These are phyloP conservation scores for Cynoglossus semilaevis DNA, from an alignment of 2,113 vertebrate species.

Conservation along the genomic window DNA sequence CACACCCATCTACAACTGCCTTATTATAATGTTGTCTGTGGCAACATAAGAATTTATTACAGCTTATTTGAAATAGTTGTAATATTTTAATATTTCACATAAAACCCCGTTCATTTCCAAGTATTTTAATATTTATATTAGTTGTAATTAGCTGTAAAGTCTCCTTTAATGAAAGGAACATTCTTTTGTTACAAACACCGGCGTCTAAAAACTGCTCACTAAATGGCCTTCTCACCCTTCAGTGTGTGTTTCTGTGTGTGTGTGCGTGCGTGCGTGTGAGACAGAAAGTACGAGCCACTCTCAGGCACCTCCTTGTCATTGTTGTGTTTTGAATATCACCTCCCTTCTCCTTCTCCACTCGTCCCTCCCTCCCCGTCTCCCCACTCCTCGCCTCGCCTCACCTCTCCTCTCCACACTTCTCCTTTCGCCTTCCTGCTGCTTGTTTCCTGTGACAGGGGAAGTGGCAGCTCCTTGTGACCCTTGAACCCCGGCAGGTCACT, in stretches of 20 bases:
- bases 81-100: too few species aligned
- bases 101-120: too few species aligned
- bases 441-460: constrained; percentile 75
- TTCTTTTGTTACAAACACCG: too few species aligned
- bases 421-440: constrained; percentile 62
- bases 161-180: too few species aligned
- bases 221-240: too few species aligned
- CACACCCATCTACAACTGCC: too few species aligned
- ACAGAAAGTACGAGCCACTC: constrained; percentile 45
- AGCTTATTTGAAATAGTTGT: too few species aligned
- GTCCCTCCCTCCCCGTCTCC: constrained; percentile 27
- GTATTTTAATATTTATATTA: too few species aligned
- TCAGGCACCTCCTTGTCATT: constrained; percentile 65
- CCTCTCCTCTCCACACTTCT: constrained; percentile 36
- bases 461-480: constrained; percentile 73
- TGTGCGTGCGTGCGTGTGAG: constrained; percentile 6
- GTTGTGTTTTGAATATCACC: constrained; percentile 68
- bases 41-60: too few species aligned
- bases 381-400: constrained; percentile 27
- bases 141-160: too few species aligned
- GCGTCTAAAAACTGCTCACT: too few species aligned
- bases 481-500: constrained; percentile 68
- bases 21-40: too few species aligned
- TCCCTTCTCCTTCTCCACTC: constrained; percentile 31
- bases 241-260: constrained; percentile 1